phyloP scores from a whole-genome alignment of 2,888 invertebrate species.

The Arrhopalites spinosus region DNA sequence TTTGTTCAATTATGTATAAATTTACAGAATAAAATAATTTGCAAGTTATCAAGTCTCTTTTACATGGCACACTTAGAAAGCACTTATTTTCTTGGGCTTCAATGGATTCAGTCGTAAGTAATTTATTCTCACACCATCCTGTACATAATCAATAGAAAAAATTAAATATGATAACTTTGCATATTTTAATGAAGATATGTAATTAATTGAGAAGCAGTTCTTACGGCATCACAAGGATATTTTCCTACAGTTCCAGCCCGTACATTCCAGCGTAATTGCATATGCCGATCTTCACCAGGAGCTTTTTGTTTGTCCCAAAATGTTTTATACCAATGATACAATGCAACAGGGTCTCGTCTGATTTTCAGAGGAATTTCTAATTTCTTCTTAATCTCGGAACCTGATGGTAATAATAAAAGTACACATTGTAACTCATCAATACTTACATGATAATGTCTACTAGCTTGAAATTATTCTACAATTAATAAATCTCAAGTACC shows the following conservation, averaged over 20 bases:
- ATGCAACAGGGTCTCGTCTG: constrained; percentile 49
- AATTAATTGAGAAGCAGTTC: neutral
- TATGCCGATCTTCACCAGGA: constrained; percentile 53
- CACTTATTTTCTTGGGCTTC: constrained; percentile 21
- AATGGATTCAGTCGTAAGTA: constrained; percentile 16
- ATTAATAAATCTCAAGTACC: constrained; percentile 2
- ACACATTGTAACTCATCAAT: neutral
- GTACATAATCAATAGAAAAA: neutral
- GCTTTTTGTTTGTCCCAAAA: constrained; percentile 52
- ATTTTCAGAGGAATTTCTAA: constrained; percentile 33
- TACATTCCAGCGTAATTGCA: constrained; percentile 54
- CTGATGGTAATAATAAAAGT: neutral
- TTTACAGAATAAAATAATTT: neutral
- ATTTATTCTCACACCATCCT: constrained; percentile 29
- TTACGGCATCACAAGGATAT: constrained; percentile 41
- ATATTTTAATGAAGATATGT: neutral
- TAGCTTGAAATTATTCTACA: neutral
- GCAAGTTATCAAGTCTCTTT: neutral
- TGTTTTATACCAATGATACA: constrained; percentile 54
- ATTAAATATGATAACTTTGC: neutral
- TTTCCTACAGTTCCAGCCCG: constrained; percentile 40
- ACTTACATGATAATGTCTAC: neutral
- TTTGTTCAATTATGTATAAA: neutral
- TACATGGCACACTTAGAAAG: constrained; percentile 20
- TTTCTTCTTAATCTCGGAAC: constrained; percentile 7